phyloP scores from a whole-genome alignment of 2,113 vertebrate species.

The Pangasianodon hypophthalmus region DNA sequence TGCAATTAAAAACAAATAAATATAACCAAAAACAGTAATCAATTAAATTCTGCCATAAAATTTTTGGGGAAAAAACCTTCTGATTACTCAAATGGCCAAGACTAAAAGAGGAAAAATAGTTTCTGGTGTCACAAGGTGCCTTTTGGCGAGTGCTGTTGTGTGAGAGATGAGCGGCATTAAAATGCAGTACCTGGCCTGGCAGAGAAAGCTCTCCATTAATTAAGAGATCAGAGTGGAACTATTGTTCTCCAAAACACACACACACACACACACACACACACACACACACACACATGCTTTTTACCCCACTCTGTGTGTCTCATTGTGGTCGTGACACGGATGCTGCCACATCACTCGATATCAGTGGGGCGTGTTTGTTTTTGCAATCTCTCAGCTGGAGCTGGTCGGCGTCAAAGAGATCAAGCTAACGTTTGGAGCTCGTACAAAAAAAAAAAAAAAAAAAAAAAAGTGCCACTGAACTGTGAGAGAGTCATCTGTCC shows the following conservation, averaged over 20 bases:
- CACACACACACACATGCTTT: slow-evolving; percentile 51
- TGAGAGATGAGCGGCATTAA: slow-evolving; percentile 69
- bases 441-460: neutral
- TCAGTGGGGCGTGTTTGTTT: slow-evolving; percentile 72
- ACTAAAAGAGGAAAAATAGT: slow-evolving; percentile 5
- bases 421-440: slow-evolving; percentile 61
- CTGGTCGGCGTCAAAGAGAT: slow-evolving; percentile 64
- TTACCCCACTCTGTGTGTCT: slow-evolving; percentile 61
- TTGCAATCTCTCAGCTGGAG: slow-evolving; percentile 70
- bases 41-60: neutral
- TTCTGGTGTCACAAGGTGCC: slow-evolving; percentile 45
- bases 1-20: neutral
- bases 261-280: slow-evolving; percentile 17
- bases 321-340: slow-evolving; percentile 68
- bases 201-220: slow-evolving; percentile 73
- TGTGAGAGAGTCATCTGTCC: slow-evolving; percentile 60
- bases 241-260: slow-evolving; percentile 64
- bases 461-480: slow-evolving; percentile 58
- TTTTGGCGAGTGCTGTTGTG: slow-evolving; percentile 51
- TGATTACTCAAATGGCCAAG: neutral
- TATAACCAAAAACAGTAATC: neutral
- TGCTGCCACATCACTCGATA: slow-evolving; percentile 70
- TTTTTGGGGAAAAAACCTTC: neutral
- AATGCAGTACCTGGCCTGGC: slow-evolving; percentile 72
- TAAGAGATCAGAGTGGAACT: slow-evolving; percentile 74